Evolutionary conservation across 2,797 vertebrate species (phyloP), one percentile per base, ranked within the genome.

Genomic region (Mionectes olivaceus): DNA sequence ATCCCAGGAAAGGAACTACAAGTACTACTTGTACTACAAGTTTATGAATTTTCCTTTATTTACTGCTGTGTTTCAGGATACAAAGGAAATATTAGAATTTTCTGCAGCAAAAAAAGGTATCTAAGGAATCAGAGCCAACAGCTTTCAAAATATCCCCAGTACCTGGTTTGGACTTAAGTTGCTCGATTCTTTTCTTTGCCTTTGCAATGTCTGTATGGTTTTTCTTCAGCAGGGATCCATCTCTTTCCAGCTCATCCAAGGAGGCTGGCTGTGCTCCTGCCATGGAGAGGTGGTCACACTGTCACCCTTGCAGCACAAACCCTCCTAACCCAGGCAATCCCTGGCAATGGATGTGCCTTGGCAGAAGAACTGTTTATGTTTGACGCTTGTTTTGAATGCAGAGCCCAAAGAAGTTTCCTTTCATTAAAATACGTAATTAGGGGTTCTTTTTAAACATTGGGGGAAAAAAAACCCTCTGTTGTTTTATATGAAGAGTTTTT

Each of bases 341-440:
- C 65, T 57, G 30, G 30, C 71, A 71, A 65, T 0, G 21, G 25
- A 59, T 5, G n/a, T 6, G 5, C 22, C 55, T 67, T 83, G 75
- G 83, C 84, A 80, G 73, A 39, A 68, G 9, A 90, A 59, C 27
- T 68, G 30, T 33, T 94, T 70, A 33, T 8, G 3, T 44, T 37
- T 77, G 67, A 95, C 30, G 57, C 16, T 83, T 33, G 13, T 50
- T 85, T 74, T 33, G 67, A 91, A 79, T 8, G 30, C 47, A 80
- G 41, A 87, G 24, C 28, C 2, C 1, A 87, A 88, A 89, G 39
- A 78, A 56, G 22, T 52, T 81, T 80, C 49, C 21, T 86, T 92
- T 89, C 79, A 89, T 92, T 94, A 95, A 90, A 92, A 77, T 74
- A 68, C 11, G 19, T 89, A 85, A 96, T 91, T 83, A 68, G 28